Evolutionary conservation across 2,888 invertebrate species (phyloP).

Genomic region (Heliconius ismenius): DNA sequence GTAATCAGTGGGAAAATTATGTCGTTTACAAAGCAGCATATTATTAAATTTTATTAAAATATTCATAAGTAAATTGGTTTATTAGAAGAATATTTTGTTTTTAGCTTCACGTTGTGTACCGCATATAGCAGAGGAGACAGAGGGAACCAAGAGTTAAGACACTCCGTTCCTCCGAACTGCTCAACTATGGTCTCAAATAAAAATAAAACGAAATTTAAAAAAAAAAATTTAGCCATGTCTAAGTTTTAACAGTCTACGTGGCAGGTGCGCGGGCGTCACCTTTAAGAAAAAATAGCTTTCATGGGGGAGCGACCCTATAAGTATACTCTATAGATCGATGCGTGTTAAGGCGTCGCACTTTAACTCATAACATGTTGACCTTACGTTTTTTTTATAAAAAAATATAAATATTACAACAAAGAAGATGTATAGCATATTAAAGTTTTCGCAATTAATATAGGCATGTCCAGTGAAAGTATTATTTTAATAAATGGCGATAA

Average conservation of each 20-base stretch:
- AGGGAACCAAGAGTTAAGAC: too few species aligned
- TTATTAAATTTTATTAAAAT: too few species aligned
- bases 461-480: too few species aligned
- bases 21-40: too few species aligned
- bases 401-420: neutral
- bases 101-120: too few species aligned
- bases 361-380: slow-evolving; percentile 12
- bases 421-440: too few species aligned
- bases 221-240: slow-evolving; percentile 44
- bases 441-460: too few species aligned
- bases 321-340: slow-evolving; percentile 32
- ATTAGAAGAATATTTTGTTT: too few species aligned
- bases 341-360: slow-evolving; percentile 31
- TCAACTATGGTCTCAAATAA: neutral
- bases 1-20: too few species aligned
- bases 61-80: too few species aligned
- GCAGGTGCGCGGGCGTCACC: slow-evolving; percentile 73
- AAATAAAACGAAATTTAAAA: neutral
- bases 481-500: too few species aligned
- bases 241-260: slow-evolving; percentile 51
- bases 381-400: slow-evolving; percentile 2
- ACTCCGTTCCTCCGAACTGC: neutral
- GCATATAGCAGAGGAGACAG: too few species aligned
- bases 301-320: slow-evolving; percentile 53
- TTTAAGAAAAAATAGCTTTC: slow-evolving; percentile 70